Evolutionary conservation across 2,888 invertebrate species (phyloP), one percentile per base, ranked within the genome.

Genomic region (Brenthis daphne): DNA sequence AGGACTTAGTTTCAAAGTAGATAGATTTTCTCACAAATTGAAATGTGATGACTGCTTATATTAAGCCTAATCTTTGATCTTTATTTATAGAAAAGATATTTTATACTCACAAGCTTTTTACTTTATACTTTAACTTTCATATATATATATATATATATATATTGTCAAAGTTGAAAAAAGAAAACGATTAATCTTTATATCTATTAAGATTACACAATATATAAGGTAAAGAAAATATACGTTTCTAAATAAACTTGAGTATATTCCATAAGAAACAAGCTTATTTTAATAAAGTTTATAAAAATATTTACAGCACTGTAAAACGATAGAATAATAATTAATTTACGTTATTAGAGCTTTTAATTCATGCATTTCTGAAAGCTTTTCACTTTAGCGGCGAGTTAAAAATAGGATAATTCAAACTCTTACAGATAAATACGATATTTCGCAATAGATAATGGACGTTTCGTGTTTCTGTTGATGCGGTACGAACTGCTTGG

Each of bases 361-460:
- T 51, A 33, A 57, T 57, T 50, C 57, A 33, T 8, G 12, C 47
- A 16, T 24, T 57, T 50, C 29, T 29, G 54, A 69, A 69, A 66
- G 65, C 55, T 68, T 71, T 54, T 57, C 43, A 33, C n/a, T 67
- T 64, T 47, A 53, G 14, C 47, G 43, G 50, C 50, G 57, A 70
- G 61, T 68, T 68, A 65, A 67, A 70, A 68, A 71, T 70, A 66
- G 68, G 58, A 66, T 67, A 55, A 68, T 66, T 68, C n/a, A 69
- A 67, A 67, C 47, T 51, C 43, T 64, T 72, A 69, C 55, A 48
- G 68, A 66, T 67, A 65, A 20, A 69, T 66, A 65, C 58, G 64
- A 65, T 67, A 67, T 70, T 64, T 68, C 68, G 66, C 61, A 55
- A n/a, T 69, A 67, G 72, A 65, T 76, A 76, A 76, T 76, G 75